Evolutionary conservation across 2,113 vertebrate genomes (phyloP).

Genomic region (Etheostoma spectabile): DNA sequence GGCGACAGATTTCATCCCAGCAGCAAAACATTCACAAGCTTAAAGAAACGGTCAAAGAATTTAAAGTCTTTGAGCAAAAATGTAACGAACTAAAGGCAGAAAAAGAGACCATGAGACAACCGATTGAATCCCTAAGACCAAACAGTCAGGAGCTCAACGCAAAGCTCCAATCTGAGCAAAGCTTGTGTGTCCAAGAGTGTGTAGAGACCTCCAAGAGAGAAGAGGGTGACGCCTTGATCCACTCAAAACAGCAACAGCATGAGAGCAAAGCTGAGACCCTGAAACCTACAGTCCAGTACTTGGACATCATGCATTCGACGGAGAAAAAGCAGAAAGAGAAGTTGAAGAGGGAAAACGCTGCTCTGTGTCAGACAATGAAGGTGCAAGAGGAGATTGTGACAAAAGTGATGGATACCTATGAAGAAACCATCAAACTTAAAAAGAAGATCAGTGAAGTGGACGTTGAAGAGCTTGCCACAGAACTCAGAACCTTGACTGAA

Average conservation of each 20-base stretch:
- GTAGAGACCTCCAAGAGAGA: background rate
- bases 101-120: background rate
- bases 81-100: background rate
- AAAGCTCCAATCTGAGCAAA: background rate
- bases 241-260: background rate
- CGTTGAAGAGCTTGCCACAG: background rate
- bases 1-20: background rate
- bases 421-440: background rate
- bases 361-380: background rate
- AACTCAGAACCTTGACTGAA: background rate
- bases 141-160: background rate
- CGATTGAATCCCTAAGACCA: background rate
- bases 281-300: background rate
- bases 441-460: background rate
- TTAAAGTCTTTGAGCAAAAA: background rate
- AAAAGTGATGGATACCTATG: background rate
- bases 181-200: background rate
- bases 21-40: background rate
- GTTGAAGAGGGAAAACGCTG: background rate
- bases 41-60: background rate
- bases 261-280: background rate
- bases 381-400: background rate
- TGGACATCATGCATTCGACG: background rate
- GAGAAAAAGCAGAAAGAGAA: background rate
- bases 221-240: background rate